phyloP scores from a whole-genome alignment of 2,113 vertebrate genomes.

The Cynopterus brachyotis region DNA sequence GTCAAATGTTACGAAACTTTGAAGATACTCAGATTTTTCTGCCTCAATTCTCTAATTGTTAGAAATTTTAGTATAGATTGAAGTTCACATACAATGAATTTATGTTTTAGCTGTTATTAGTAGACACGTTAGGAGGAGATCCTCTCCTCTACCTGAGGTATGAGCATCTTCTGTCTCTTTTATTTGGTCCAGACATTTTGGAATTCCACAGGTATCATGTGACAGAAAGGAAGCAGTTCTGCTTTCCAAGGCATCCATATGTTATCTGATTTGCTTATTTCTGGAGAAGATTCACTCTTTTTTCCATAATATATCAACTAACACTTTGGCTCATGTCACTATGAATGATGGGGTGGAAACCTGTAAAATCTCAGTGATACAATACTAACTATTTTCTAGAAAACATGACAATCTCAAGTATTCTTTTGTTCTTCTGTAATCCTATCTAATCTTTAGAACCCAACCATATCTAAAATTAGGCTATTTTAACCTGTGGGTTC shows the following conservation, averaged over 20 bases:
- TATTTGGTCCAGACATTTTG: fast-evolving
- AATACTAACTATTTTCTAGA: not conserved
- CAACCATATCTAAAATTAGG: not conserved
- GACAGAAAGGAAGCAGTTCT: not conserved
- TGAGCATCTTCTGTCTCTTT: not conserved
- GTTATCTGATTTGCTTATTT: not conserved
- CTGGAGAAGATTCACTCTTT: not conserved
- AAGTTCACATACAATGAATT: not conserved
- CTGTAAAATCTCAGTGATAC: not conserved
- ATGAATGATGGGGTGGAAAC: not conserved
- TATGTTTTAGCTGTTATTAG: not conserved
- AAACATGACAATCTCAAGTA: not conserved
- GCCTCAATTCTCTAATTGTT: not conserved
- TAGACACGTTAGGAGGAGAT: too few relatives aligned
- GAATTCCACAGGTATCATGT: not conserved
- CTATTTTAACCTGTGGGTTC: not conserved
- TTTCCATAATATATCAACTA: not conserved
- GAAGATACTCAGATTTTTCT: not conserved
- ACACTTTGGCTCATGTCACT: not conserved
- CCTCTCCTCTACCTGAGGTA: not conserved
- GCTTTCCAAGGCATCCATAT: not conserved
- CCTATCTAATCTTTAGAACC: not conserved
- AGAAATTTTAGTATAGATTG: not conserved
- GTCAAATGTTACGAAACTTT: not conserved
- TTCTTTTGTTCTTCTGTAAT: not conserved